Evolutionary conservation across 1,140 invertebrate genomes (phyloP).

Genomic region (Drosophila serrata): DNA sequence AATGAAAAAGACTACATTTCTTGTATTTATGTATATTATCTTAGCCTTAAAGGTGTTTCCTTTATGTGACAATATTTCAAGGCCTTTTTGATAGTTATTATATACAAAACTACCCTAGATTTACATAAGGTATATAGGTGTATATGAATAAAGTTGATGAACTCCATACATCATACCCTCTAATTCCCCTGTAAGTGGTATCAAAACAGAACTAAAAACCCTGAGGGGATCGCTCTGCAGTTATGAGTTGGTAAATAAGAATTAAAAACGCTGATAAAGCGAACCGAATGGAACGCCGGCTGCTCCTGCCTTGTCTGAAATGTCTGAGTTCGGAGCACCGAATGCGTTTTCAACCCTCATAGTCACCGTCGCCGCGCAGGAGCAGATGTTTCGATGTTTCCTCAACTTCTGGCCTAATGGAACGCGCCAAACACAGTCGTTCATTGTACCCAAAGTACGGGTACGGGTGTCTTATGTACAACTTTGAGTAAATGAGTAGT

Average conservation of each 20-base stretch:
- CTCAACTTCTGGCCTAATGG: conserved; percentile 53
- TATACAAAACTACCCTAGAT: conserved; percentile 9
- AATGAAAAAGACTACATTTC: background rate
- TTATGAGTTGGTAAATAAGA: conserved; percentile 79
- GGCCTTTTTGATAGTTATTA: background rate
- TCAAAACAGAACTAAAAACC: conserved; percentile 29
- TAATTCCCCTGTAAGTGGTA: conserved; percentile 20
- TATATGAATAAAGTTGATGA: conserved; percentile 6
- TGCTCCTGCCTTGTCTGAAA: conserved; percentile 51
- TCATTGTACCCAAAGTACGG: conserved; percentile 45
- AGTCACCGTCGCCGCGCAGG: conserved; percentile 33
- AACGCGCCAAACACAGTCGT: conserved; percentile 77
- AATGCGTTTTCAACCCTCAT: conserved; percentile 75
- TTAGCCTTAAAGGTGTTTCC: background rate
- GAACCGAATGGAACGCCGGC: conserved; percentile 59
- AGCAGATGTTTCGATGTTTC: conserved; percentile 74
- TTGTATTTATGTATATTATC: background rate
- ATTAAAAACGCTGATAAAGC: conserved; percentile 78
- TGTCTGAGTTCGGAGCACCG: conserved; percentile 18
- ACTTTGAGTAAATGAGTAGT: conserved; percentile 49
- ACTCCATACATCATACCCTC: conserved; percentile 18
- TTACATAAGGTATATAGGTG: background rate
- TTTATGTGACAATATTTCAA: background rate
- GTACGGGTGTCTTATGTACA: conserved; percentile 68
- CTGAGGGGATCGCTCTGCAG: conserved; percentile 27